Evolutionary conservation across 1,140 invertebrate genomes (phyloP).

Genomic region (Megathymus violae): DNA sequence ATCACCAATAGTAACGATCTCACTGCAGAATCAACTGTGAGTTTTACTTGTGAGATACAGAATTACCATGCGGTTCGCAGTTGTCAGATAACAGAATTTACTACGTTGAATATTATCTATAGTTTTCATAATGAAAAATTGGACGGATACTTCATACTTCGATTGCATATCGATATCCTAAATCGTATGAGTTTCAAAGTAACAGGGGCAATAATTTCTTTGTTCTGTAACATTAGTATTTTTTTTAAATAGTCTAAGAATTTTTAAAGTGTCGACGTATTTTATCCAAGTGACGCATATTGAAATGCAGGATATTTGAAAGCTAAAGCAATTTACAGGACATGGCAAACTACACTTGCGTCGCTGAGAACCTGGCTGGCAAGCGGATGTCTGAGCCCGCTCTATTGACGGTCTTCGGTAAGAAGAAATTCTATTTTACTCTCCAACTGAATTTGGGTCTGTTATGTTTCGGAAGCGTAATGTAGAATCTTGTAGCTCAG

Average conservation of each 20-base stretch:
- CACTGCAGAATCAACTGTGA: too few species aligned
- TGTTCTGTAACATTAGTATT: too few species aligned
- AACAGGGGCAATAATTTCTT: too few species aligned
- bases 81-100: too few species aligned
- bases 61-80: too few species aligned
- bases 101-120: too few species aligned
- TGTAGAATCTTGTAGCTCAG: background rate
- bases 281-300: conserved; percentile 10
- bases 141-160: too few species aligned
- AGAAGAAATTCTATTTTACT: conserved; percentile 37
- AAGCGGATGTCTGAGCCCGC: conserved; percentile 94
- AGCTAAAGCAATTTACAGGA: conserved; percentile 85
- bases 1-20: too few species aligned
- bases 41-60: too few species aligned
- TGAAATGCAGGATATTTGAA: conserved; percentile 32
- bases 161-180: too few species aligned
- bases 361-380: conserved; percentile 96
- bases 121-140: too few species aligned
- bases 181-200: too few species aligned
- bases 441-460: background rate
- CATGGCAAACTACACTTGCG: conserved; percentile 98
- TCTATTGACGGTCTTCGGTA: conserved; percentile 96
- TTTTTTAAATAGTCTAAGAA: background rate
- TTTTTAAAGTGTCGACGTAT: background rate
- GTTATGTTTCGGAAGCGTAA: background rate